Evolutionary conservation across 2,888 invertebrate genomes (phyloP).

Genomic region (Macaria liturata): DNA sequence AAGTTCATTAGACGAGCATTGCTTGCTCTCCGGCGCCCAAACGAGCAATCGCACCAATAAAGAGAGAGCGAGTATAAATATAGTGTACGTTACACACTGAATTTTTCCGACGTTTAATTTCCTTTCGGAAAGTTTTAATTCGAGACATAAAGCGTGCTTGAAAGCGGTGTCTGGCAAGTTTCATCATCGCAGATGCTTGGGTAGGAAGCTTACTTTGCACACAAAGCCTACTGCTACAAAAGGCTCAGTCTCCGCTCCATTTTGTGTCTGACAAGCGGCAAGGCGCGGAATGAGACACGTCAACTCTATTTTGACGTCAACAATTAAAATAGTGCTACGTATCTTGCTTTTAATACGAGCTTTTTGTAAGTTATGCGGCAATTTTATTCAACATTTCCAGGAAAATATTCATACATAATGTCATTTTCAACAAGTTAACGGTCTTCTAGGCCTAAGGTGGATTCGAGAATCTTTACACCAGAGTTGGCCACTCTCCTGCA

Average conservation of each 20-base stretch:
- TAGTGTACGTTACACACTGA: slow-evolving; percentile 21
- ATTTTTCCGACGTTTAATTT: slow-evolving; percentile 78
- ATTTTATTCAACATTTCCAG: no score
- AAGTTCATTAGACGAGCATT: slow-evolving; percentile 24
- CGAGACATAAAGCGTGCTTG: slow-evolving; percentile 77
- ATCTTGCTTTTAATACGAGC: background rate
- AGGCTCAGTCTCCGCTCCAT: slow-evolving; percentile 76
- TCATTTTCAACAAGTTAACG: no score
- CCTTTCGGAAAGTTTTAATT: slow-evolving; percentile 80
- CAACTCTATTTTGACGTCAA: slow-evolving; percentile 65
- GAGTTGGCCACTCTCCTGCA: no score
- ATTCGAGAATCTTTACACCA: no score
- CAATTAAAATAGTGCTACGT: slow-evolving; percentile 35
- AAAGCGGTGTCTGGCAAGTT: slow-evolving; percentile 82
- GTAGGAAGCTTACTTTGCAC: slow-evolving; percentile 80
- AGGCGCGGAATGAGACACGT: slow-evolving; percentile 71
- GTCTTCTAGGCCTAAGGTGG: no score
- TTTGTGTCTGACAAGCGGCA: slow-evolving; percentile 76
- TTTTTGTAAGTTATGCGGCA: background rate
- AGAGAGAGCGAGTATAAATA: slow-evolving; percentile 17
- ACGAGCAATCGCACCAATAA: no score
- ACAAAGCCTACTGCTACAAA: slow-evolving; percentile 82
- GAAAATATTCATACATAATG: no score
- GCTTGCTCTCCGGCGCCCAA: slow-evolving; percentile 2
- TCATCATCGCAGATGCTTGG: slow-evolving; percentile 80